phyloP scores from a whole-genome alignment of 2,113 vertebrate genomes.

The Calidris pygmaea region DNA sequence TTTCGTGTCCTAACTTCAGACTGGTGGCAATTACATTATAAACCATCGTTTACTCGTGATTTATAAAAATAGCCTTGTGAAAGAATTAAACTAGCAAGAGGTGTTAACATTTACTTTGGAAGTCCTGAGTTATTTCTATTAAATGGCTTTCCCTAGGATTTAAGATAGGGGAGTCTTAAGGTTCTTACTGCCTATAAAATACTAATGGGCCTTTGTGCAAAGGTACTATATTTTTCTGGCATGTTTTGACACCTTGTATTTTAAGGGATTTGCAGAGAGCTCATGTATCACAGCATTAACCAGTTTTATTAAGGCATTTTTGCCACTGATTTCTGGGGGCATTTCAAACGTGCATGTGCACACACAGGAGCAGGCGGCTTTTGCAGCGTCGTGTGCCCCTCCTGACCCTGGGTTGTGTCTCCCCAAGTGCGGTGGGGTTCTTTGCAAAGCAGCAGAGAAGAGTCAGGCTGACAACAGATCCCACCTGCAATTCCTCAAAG shows the following conservation, averaged over 20 bases:
- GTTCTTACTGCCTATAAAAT: conserved; percentile 51
- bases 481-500: not conserved
- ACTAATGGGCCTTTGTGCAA: conserved; percentile 43
- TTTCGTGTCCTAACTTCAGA: conserved; percentile 34
- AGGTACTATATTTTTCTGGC: conserved; percentile 44
- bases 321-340: not conserved
- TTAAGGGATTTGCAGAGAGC: conserved; percentile 40
- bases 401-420: fast-evolving
- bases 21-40: conserved; percentile 39
- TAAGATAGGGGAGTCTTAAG: conserved; percentile 51
- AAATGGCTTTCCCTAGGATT: conserved; percentile 64
- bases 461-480: not conserved
- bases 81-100: conserved; percentile 65
- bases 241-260: conserved; percentile 66
- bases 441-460: not conserved
- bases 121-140: conserved; percentile 64
- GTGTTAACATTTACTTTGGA: conserved; percentile 50
- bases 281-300: conserved; percentile 32
- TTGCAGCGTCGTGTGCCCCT: fast-evolving
- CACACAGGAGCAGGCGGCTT: not conserved
- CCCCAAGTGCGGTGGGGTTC: not conserved
- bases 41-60: conserved; percentile 31
- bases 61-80: conserved; percentile 39
- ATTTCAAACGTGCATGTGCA: not conserved
- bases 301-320: conserved; percentile 18